These are phyloP conservation scores for Apis cerana DNA, from an alignment of 1,140 invertebrate species.

Conservation along the genomic window DNA sequence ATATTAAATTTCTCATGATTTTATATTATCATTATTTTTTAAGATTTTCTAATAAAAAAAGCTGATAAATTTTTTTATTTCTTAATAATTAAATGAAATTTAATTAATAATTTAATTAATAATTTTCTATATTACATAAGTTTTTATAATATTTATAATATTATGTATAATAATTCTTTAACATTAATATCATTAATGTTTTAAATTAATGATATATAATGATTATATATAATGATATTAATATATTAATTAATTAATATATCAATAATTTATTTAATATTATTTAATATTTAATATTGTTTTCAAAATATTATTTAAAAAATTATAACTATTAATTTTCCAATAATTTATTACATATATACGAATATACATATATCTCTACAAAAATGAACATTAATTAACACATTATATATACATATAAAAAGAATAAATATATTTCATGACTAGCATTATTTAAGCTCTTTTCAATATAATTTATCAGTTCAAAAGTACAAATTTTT, in stretches of 20 bases:
- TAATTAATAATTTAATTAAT: too few relatives aligned
- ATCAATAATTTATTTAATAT: too few relatives aligned
- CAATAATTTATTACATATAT: slow-evolving; percentile 36
- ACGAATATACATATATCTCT: slow-evolving; percentile 24
- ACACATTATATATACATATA: slow-evolving; percentile 16
- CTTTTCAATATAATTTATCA: neutral
- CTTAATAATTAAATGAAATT: neutral
- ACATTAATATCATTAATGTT: too few relatives aligned
- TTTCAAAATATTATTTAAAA: neutral
- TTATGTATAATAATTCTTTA: neutral
- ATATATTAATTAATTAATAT: too few relatives aligned
- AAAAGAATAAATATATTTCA: slow-evolving; percentile 15
- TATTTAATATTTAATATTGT: neutral
- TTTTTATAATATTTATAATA: too few relatives aligned
- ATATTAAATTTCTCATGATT: neutral
- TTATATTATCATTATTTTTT: neutral
- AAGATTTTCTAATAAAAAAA: neutral
- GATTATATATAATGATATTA: too few relatives aligned
- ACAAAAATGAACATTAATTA: slow-evolving; percentile 43
- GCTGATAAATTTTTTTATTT: neutral
- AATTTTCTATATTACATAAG: too few relatives aligned
- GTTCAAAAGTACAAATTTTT: slow-evolving; percentile 1
- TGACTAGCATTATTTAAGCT: slow-evolving; percentile 39
- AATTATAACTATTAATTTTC: neutral
- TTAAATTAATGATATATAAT: too few relatives aligned